These are phyloP conservation scores for Hucho hucho DNA, from an alignment of 2,113 vertebrate genomes.

Conservation along the genomic window DNA sequence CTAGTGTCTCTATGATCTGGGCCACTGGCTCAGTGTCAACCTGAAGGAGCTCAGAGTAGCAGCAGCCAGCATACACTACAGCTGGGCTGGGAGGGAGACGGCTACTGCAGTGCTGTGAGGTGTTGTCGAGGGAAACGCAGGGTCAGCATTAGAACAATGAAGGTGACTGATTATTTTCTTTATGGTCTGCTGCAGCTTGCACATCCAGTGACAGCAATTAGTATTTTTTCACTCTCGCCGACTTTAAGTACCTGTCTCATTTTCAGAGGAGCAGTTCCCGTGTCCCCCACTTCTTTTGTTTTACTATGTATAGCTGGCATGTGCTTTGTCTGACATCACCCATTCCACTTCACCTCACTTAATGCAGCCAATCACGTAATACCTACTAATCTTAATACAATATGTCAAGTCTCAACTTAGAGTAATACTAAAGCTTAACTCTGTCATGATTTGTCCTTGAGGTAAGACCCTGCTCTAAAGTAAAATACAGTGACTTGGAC, in stretches of 20 bases:
- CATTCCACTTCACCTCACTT: slow-evolving; percentile 17
- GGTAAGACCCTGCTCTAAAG: slow-evolving; percentile 1
- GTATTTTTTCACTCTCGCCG: slow-evolving; percentile 42
- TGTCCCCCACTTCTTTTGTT: slow-evolving; percentile 31
- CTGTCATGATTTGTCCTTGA: slow-evolving; percentile 29
- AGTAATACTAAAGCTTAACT: slow-evolving; percentile 31
- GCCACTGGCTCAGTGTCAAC: slow-evolving; percentile 10
- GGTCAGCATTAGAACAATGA: slow-evolving; percentile 29
- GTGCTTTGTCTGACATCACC: slow-evolving; percentile 27
- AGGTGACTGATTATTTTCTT: slow-evolving; percentile 34
- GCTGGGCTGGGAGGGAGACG: not conserved
- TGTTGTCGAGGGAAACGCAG: slow-evolving; percentile 18
- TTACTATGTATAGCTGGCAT: slow-evolving; percentile 46
- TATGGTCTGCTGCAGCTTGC: slow-evolving; percentile 19
- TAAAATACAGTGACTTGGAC: slow-evolving; percentile 25
- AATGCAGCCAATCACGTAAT: not conserved
- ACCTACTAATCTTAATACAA: slow-evolving; percentile 14
- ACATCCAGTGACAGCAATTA: slow-evolving; percentile 44
- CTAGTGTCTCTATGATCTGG: not conserved
- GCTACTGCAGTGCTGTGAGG: not conserved
- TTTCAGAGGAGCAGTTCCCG: slow-evolving; percentile 35
- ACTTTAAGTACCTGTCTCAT: slow-evolving; percentile 41
- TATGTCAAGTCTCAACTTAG: slow-evolving; percentile 9
- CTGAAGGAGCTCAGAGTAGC: not conserved
- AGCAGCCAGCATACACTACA: not conserved